These are phyloP conservation scores for Cydia pomonella DNA, from an alignment of 1,140 invertebrate genomes.

Conservation along the genomic window DNA sequence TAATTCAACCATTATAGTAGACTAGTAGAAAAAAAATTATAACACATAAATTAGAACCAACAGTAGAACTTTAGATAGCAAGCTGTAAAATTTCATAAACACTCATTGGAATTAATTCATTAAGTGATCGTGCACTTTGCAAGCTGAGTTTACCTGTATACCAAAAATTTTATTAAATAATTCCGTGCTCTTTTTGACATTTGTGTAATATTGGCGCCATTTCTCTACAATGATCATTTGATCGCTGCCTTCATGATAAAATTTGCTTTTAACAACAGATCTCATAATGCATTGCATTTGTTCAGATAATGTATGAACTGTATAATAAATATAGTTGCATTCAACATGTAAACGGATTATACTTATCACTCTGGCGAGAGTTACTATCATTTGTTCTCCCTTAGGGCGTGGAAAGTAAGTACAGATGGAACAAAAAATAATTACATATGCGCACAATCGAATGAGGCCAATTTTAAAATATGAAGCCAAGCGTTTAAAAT, in stretches of 20 bases:
- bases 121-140: too few species aligned
- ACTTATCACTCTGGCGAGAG: background rate
- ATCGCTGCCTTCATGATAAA: background rate
- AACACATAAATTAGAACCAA: background rate
- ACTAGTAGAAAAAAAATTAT: too few species aligned
- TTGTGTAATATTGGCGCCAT: background rate
- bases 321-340: background rate
- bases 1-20: too few species aligned
- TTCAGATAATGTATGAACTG: background rate
- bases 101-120: too few species aligned
- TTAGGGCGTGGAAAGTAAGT: background rate
- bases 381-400: background rate
- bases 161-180: background rate
- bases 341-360: background rate
- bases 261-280: background rate
- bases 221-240: background rate
- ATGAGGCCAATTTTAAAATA: background rate
- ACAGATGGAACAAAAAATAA: background rate
- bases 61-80: background rate
- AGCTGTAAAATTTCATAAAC: too few species aligned
- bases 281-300: background rate
- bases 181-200: background rate
- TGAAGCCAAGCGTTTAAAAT: background rate
- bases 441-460: background rate
- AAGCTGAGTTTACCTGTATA: conserved; percentile 3